These are phyloP conservation scores for Thaumatotibia leucotreta DNA, from an alignment of 1,140 invertebrate species.

Conservation along the genomic window DNA sequence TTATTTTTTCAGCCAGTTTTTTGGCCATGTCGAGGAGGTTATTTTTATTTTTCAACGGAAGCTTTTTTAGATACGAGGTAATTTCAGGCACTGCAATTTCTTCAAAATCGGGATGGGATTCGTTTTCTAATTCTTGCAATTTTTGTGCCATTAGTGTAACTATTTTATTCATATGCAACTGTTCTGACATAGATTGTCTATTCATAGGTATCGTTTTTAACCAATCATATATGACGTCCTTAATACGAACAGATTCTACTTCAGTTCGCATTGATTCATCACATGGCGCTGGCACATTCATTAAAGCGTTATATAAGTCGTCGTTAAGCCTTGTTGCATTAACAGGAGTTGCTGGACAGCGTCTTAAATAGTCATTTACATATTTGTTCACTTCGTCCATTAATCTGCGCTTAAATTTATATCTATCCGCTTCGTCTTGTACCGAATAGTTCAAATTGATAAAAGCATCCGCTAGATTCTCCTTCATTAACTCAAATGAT, in stretches of 20 bases:
- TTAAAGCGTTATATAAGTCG: slow-evolving; percentile 31
- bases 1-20: slow-evolving; percentile 10
- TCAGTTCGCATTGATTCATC: slow-evolving; percentile 26
- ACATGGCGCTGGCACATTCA: slow-evolving; percentile 30
- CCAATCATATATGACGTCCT: slow-evolving; percentile 29
- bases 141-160: slow-evolving; percentile 15
- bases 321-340: slow-evolving; percentile 26
- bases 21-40: neutral
- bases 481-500: slow-evolving; percentile 35
- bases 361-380: slow-evolving; percentile 31
- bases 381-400: slow-evolving; percentile 29
- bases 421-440: slow-evolving; percentile 17
- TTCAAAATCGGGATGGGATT: slow-evolving; percentile 14
- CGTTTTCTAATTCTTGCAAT: slow-evolving; percentile 20
- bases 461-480: slow-evolving; percentile 39
- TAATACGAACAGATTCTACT: slow-evolving; percentile 27
- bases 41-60: slow-evolving; percentile 12
- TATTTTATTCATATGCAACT: slow-evolving; percentile 19
- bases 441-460: slow-evolving; percentile 32
- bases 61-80: slow-evolving; percentile 16
- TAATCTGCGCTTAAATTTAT: slow-evolving; percentile 28
- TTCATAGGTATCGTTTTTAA: slow-evolving; percentile 25
- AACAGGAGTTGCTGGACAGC: slow-evolving; percentile 24
- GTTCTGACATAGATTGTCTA: neutral
- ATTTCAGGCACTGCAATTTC: slow-evolving; percentile 12